These are phyloP conservation scores for Leptopilina myrica DNA, from an alignment of 2,888 invertebrate genomes.

Conservation along the genomic window DNA sequence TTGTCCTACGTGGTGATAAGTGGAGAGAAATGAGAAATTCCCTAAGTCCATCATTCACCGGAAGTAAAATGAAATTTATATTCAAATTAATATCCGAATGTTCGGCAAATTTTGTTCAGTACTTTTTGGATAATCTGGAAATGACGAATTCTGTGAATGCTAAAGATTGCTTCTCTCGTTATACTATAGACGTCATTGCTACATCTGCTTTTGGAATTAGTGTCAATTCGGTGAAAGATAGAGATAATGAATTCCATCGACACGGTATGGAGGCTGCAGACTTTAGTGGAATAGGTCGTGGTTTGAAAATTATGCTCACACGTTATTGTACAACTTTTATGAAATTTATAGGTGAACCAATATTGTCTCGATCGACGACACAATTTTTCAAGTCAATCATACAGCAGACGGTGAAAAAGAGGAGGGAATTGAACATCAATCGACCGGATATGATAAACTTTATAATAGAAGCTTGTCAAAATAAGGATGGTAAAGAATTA, in stretches of 20 bases:
- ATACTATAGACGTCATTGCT: slow-evolving; percentile 57
- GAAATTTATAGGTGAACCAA: slow-evolving; percentile 51
- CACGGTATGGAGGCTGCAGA: slow-evolving; percentile 54
- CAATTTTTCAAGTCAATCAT: slow-evolving; percentile 59
- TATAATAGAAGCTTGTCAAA: slow-evolving; percentile 76
- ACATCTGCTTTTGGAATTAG: slow-evolving; percentile 64
- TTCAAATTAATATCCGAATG: slow-evolving; percentile 76
- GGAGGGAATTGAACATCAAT: slow-evolving; percentile 60
- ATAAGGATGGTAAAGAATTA: slow-evolving; percentile 49
- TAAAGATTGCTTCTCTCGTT: slow-evolving; percentile 64
- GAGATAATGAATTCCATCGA: slow-evolving; percentile 64
- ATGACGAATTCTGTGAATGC: slow-evolving; percentile 55
- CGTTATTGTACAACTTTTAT: neutral
- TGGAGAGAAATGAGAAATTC: slow-evolving; percentile 79
- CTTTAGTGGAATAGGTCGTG: slow-evolving; percentile 40
- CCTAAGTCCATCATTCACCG: slow-evolving; percentile 79
- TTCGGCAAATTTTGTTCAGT: slow-evolving; percentile 61
- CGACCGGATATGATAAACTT: slow-evolving; percentile 80
- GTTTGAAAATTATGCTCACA: neutral
- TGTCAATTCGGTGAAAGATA: slow-evolving; percentile 63
- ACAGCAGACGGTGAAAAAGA: slow-evolving; percentile 52
- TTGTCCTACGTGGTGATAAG: slow-evolving; percentile 71
- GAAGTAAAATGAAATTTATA: slow-evolving; percentile 79
- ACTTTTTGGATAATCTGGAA: neutral
- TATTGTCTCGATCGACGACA: slow-evolving; percentile 29